These are phyloP conservation scores for Sminthopsis crassicaudata DNA, from an alignment of 2,113 vertebrate genomes.

Conservation along the genomic window DNA sequence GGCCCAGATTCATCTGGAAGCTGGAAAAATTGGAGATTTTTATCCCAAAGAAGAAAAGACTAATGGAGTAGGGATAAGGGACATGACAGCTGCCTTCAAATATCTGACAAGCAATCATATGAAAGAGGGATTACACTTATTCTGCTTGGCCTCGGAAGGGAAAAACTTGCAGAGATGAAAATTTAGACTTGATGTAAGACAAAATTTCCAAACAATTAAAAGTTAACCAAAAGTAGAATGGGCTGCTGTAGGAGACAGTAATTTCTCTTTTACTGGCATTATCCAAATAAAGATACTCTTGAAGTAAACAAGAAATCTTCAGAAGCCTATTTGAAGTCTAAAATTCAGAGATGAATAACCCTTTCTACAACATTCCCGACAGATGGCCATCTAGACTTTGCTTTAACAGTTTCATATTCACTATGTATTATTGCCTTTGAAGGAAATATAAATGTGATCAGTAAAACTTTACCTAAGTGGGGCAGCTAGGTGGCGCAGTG, in stretches of 20 bases:
- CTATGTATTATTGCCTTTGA: neutral
- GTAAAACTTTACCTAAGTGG: neutral
- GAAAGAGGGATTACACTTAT: neutral
- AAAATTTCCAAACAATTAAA: neutral
- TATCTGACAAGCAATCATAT: neutral
- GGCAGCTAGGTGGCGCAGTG: too few species aligned
- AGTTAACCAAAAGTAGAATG: neutral
- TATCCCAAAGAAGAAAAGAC: neutral
- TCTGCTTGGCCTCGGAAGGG: neutral
- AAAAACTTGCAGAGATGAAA: neutral
- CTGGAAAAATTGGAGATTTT: neutral
- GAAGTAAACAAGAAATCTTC: neutral
- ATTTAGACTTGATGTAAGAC: neutral
- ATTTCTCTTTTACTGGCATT: neutral
- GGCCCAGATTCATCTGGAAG: neutral
- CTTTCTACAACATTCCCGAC: neutral
- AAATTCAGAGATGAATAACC: neutral
- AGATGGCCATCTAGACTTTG: neutral
- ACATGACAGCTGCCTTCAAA: neutral
- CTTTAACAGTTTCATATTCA: neutral
- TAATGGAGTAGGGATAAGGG: neutral
- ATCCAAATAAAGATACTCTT: neutral
- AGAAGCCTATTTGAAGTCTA: neutral
- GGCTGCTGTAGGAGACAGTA: neutral
- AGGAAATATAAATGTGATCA: neutral